Conservation (phyloP, 2,888 invertebrate genomes). For the Phymatocera aterrima region DNA sequence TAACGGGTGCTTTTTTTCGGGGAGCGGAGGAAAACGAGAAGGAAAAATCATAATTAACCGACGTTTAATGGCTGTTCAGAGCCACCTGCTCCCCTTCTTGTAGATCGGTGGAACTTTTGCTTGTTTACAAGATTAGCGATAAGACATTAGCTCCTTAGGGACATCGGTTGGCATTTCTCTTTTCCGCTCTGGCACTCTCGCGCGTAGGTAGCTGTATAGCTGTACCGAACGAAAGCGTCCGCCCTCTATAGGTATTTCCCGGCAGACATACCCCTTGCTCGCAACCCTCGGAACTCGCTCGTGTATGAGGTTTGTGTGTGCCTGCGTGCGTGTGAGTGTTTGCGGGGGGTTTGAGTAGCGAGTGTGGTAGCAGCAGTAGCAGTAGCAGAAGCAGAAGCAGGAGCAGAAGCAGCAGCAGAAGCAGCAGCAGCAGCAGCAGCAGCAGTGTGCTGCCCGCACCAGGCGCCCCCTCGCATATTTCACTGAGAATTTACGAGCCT, state of each 20-base stretch:
- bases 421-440: conserved; percentile 61
- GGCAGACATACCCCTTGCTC: conserved; percentile 41
- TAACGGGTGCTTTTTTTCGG: too few relatives aligned
- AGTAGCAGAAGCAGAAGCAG: conserved; percentile 51
- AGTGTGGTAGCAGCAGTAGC: conserved; percentile 22
- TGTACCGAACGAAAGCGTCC: conserved; percentile 20
- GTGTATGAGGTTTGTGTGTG: conserved; percentile 11
- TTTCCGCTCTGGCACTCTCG: conserved; percentile 24
- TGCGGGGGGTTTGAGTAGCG: not conserved
- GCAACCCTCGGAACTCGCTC: conserved; percentile 21
- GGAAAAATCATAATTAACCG: conserved; percentile 15
- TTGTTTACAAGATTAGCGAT: conserved; percentile 40
- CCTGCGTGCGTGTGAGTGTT: not conserved
- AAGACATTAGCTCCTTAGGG: conserved; percentile 36
- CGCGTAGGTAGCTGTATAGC: not conserved
- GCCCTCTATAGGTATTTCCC: conserved; percentile 38
- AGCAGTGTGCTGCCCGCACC: conserved; percentile 75
- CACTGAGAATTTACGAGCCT: conserved; percentile 91
- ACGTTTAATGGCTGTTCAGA: conserved; percentile 3
- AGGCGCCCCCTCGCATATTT: conserved; percentile 83
- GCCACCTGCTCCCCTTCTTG: not conserved
- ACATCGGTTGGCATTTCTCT: conserved; percentile 25
- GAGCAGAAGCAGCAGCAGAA: conserved; percentile 52
- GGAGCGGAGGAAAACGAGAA: too few relatives aligned
- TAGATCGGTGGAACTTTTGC: conserved; percentile 25